These are phyloP conservation scores for Hylaea fasciaria DNA, from an alignment of 2,888 invertebrate genomes.

Conservation along the genomic window DNA sequence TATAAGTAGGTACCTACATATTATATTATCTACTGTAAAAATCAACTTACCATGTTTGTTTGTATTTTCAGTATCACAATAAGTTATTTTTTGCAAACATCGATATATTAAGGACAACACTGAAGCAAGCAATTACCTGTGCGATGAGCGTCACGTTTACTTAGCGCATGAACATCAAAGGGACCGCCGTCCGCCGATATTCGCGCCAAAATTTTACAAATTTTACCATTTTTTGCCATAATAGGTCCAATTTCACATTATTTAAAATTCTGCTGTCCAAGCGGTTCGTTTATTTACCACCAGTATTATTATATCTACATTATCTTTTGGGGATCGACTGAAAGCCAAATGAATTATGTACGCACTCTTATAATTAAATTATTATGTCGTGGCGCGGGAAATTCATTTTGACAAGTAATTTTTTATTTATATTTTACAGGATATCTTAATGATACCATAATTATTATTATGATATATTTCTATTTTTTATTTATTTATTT, in stretches of 20 bases:
- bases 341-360: slow-evolving; percentile 19
- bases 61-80: background rate
- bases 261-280: slow-evolving; percentile 40
- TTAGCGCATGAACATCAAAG: slow-evolving; percentile 73
- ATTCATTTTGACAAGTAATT: too few species aligned
- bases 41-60: too few species aligned
- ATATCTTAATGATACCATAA: too few species aligned
- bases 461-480: too few species aligned
- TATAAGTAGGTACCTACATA: too few species aligned
- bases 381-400: too few species aligned
- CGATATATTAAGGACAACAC: slow-evolving; percentile 45
- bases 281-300: slow-evolving; percentile 40
- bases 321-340: slow-evolving; percentile 26
- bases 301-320: slow-evolving; percentile 34
- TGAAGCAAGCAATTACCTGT: slow-evolving; percentile 58
- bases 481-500: background rate
- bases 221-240: slow-evolving; percentile 45
- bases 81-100: slow-evolving; percentile 4
- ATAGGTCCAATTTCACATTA: slow-evolving; percentile 52
- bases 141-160: slow-evolving; percentile 73
- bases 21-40: too few species aligned
- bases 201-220: slow-evolving; percentile 62
- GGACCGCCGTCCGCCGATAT: slow-evolving; percentile 58
- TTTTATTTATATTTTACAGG: too few species aligned
- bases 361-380: too few species aligned